Base-by-base conservation (phyloP, 1,140 invertebrate genomes). In the Achatina immaculata region DNA sequence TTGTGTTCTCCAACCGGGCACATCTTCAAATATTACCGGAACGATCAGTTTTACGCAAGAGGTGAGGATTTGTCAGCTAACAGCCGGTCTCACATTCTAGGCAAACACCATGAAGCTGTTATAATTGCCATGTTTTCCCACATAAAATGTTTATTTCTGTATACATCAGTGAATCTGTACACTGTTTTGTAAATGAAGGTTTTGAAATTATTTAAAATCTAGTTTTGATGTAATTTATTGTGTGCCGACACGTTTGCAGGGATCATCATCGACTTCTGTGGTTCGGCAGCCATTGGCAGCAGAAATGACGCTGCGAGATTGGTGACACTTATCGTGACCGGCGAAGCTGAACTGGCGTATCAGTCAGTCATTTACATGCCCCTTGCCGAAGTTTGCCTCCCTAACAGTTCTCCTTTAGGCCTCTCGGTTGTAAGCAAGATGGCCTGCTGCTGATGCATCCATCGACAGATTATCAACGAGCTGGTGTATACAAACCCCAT, bases 11-110 rank as follows among this genome's bases (percentile, higher is more conserved):
- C 16, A 28, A 43, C 3, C 76, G 28, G 76, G 76, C 38, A 28
- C 58, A n/a, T 3, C n/a, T n/a, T 6, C 7, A 7, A 31, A 19
- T n/a, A 38, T 78, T 66, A 78, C 76, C 28, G 76, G 76, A 43
- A 78, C 76, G 16, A 66, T 78, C n/a, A 78, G 62, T 14, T 78
- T 78, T 40, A 78, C 76, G 6, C 76, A 78, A 28, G 76, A 78
- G 62, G 76, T 78, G 31, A 62, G 58, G 0, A n/a, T n/a, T n/a
- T n/a, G n/a, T n/a, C n/a, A n/a, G n/a, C 9, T 6, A 48, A 19
- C 21, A 7, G 11, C 24, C 7, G 16, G 21, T 9, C 6, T 72
- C 28, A 7, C 14, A 72, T 9, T 40, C 69, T 40, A 34, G 38
- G 31, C 14, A 14, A 72, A 68, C 14, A 68, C 14, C 28, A 21